phyloP scores from a whole-genome alignment of 2,113 vertebrate species.

The Platichthys stellatus region DNA sequence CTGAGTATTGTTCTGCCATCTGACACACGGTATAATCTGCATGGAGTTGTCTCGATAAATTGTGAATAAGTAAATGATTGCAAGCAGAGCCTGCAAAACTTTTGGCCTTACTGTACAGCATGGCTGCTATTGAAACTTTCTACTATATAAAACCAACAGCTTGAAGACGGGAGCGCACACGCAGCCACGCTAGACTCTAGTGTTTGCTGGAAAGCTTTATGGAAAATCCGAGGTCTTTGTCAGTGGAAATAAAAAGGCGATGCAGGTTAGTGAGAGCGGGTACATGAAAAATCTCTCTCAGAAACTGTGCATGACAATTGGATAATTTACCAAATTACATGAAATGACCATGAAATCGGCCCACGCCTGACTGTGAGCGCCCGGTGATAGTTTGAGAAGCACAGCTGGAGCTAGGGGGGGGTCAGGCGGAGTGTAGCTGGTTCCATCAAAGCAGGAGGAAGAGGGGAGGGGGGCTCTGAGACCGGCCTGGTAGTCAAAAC shows the following conservation, averaged over 20 bases:
- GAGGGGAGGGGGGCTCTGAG: constrained; percentile 27
- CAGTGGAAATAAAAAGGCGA: constrained; percentile 36
- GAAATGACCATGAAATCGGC: constrained; percentile 49
- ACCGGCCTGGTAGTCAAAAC: constrained; percentile 75
- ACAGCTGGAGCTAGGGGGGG: constrained; percentile 56
- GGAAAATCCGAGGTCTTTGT: constrained; percentile 53
- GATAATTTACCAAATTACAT: constrained; percentile 57
- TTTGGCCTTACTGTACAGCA: background rate
- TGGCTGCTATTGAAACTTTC: constrained; percentile 38
- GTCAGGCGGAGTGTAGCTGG: constrained; percentile 44
- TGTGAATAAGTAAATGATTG: constrained; percentile 5
- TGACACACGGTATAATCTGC: background rate
- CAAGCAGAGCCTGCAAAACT: constrained; percentile 21
- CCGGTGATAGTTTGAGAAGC: constrained; percentile 15
- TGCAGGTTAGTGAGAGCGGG: constrained; percentile 26
- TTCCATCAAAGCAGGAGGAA: constrained; percentile 61
- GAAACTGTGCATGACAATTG: constrained; percentile 36
- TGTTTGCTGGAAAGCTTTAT: constrained; percentile 39
- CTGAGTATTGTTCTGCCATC: background rate
- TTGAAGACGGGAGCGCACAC: constrained; percentile 26
- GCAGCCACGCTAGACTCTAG: constrained; percentile 7
- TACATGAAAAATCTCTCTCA: constrained; percentile 22
- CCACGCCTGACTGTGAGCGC: constrained; percentile 5
- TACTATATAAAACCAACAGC: constrained; percentile 37
- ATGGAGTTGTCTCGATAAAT: constrained; percentile 1